Evolutionary conservation across 2,113 vertebrate genomes (phyloP).

Genomic region (Ammodytes marinus): DNA sequence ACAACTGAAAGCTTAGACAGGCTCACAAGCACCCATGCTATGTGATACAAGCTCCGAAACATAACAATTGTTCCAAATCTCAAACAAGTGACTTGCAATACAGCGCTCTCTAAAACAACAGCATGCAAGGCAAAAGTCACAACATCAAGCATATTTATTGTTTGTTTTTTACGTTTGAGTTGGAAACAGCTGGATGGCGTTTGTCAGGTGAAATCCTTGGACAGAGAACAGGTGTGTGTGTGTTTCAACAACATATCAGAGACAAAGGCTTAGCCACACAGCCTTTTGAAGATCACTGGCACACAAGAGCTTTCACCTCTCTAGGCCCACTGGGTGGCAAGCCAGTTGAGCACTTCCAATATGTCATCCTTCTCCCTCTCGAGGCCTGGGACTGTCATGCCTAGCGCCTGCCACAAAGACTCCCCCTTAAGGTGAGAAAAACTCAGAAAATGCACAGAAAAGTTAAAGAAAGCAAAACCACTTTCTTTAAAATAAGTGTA

Average conservation of each 20-base stretch:
- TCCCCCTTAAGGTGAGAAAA: slow-evolving; percentile 99
- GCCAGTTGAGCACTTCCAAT: slow-evolving; percentile 98
- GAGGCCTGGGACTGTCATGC: slow-evolving; percentile 99
- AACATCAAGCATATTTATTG: slow-evolving; percentile 82
- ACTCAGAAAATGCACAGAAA: slow-evolving; percentile 99
- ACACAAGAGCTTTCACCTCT: slow-evolving; percentile 98
- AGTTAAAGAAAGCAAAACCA: slow-evolving; percentile 99
- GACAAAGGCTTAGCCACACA: slow-evolving; percentile 91
- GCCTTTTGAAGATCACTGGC: slow-evolving; percentile 99
- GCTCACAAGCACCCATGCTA: slow-evolving; percentile 81
- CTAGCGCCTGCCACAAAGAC: slow-evolving; percentile 99
- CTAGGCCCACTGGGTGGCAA: slow-evolving; percentile 99
- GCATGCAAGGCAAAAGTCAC: slow-evolving; percentile 92
- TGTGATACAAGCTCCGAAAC: slow-evolving; percentile 73
- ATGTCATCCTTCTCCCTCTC: slow-evolving; percentile 99
- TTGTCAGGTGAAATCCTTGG: slow-evolving; percentile 84
- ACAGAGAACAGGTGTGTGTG: slow-evolving; percentile 93
- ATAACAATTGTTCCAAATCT: slow-evolving; percentile 83
- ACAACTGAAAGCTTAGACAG: slow-evolving; percentile 69
- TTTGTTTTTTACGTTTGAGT: slow-evolving; percentile 76
- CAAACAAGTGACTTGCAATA: slow-evolving; percentile 84
- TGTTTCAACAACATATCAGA: slow-evolving; percentile 79
- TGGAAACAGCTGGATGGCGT: slow-evolving; percentile 92
- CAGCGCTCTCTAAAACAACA: slow-evolving; percentile 91
- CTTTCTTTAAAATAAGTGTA: slow-evolving; percentile 98